phyloP scores from a whole-genome alignment of 2,888 invertebrate species.

The Achlya flavicornis region DNA sequence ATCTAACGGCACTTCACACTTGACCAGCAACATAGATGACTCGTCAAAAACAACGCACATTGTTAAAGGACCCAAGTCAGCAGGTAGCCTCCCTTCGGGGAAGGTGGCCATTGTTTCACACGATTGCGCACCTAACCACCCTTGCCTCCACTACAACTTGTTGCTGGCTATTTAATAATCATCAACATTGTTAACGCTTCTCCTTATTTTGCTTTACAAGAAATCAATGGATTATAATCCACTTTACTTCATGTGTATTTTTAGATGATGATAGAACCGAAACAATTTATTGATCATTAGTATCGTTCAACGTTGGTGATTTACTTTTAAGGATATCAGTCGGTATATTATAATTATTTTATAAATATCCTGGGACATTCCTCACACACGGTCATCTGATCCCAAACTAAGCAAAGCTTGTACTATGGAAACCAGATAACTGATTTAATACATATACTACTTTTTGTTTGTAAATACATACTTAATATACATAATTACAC shows the following conservation, averaged over 20 bases:
- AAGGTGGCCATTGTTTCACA: slow-evolving; percentile 53
- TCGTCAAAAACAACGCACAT: slow-evolving; percentile 26
- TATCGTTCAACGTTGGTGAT: slow-evolving; percentile 1
- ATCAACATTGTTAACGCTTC: not conserved
- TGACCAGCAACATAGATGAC: slow-evolving; percentile 28
- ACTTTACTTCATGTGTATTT: not conserved
- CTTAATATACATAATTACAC: too few relatives aligned
- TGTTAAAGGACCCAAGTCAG: slow-evolving; percentile 22
- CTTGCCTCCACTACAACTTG: not conserved
- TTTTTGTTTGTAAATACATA: too few relatives aligned
- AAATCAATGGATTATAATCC: not conserved
- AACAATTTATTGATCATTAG: not conserved
- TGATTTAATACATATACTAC: too few relatives aligned
- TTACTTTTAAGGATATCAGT: not conserved
- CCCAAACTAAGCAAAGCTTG: too few relatives aligned
- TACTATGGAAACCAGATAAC: too few relatives aligned
- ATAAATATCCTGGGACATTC: too few relatives aligned
- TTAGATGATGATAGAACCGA: not conserved
- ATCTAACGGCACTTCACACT: slow-evolving; percentile 5
- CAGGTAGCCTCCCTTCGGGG: slow-evolving; percentile 56
- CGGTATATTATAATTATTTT: not conserved
- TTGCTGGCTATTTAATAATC: not conserved
- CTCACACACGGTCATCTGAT: too few relatives aligned
- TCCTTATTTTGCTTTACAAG: not conserved
- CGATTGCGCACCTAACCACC: slow-evolving; percentile 1